Conservation (phyloP, 2,888 invertebrate genomes). For the Yponomeuta evonymella region DNA sequence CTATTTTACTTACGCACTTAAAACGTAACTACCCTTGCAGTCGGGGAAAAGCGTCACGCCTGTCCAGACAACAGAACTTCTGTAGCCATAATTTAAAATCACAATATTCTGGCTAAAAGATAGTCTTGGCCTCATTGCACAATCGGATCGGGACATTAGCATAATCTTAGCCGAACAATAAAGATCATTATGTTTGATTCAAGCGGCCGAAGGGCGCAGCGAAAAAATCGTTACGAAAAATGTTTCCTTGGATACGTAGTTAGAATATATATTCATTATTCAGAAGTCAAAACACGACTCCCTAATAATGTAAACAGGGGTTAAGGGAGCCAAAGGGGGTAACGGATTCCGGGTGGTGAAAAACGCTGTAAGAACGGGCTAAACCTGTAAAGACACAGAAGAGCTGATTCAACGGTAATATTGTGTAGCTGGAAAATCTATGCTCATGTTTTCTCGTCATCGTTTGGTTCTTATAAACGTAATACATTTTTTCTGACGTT, state of each 20-base stretch:
- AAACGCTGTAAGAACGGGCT: neutral
- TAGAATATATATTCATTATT: neutral
- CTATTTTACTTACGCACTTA: no score
- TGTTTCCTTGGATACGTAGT: no score
- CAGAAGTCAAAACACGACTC: slow-evolving; percentile 1
- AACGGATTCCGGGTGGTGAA: neutral
- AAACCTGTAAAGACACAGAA: neutral
- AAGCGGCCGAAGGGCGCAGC: neutral
- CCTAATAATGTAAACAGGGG: neutral
- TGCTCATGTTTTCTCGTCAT: no score
- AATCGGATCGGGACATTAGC: neutral
- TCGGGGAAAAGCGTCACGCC: no score
- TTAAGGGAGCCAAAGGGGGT: neutral
- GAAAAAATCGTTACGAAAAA: neutral
- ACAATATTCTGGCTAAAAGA: neutral
- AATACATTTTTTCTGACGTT: no score
- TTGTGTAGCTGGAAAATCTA: no score
- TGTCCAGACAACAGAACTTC: neutral
- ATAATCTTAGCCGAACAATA: slow-evolving; percentile 1
- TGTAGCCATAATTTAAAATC: neutral
- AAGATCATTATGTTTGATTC: neutral
- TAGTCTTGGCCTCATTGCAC: neutral
- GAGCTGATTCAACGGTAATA: neutral
- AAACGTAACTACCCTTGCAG: no score
- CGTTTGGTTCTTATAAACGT: no score